Base-by-base conservation (phyloP, 1,140 invertebrate genomes). In the Drosophila asahinai region DNA sequence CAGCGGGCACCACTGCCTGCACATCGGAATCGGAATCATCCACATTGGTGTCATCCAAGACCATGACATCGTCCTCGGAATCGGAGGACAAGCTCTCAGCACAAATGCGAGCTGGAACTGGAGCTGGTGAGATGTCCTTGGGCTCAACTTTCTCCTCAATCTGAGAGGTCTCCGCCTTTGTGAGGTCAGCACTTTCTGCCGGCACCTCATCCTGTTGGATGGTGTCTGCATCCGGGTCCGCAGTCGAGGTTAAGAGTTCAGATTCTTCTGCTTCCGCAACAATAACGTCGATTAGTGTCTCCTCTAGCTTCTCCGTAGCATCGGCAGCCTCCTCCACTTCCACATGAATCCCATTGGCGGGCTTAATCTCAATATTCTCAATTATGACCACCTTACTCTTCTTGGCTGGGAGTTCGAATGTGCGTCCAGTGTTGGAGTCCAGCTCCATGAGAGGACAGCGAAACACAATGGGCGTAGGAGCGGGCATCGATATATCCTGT, bases 21-120 rank as follows among this genome's bases (percentile, higher is more conserved):
- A 81, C 81, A 65, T 83, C 76, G 0, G 72, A 61, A 27, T 77
- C 77, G 0, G 61, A 76, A 3, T 70, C 79, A 38, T 86, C 64
- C 14, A 54, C 5, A 43, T 68, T 72, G 2, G 72, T 83, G 19
- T 89, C 84, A 42, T 90, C 81, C 42, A 90, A 42, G 30, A 91
- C 49, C 82, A 90, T 82, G 8, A 90, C 52, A 17, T 90, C 86
- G n/a, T 83, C 84, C 2, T 89, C 81, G 1, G 86, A 79, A 19
- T 84, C 86, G 0, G 67, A 70, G 4, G 73, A 45, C 6, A 77
- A 36, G 43, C 25, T 64, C 19, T 80, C 51, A 8, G 58, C 52
- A 43, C 48, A 72, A 42, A 14, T 4, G 8, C 64, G 64, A 14
- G 1, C n/a, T 5, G 71, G 30, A 6, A 36, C 2, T 5, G 8